These are phyloP conservation scores for Cnemophilus loriae DNA, from an alignment of 2,113 vertebrate genomes.

Conservation along the genomic window DNA sequence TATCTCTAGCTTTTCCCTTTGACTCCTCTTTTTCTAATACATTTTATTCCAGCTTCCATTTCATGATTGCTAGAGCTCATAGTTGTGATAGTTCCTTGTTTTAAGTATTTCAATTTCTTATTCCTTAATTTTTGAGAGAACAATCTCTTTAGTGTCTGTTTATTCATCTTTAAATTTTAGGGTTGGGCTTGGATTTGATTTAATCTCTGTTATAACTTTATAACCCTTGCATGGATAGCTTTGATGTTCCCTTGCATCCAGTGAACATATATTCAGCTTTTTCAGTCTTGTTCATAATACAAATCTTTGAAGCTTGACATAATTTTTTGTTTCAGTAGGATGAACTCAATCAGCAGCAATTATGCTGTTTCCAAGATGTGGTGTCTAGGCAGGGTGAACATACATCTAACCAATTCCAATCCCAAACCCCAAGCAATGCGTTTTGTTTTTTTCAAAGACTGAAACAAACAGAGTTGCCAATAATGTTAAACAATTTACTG, in stretches of 20 bases:
- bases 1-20: background rate
- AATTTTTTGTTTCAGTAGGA: background rate
- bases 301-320: background rate
- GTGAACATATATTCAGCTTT: background rate
- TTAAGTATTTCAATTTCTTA: background rate
- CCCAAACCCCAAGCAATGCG: fast-evolving
- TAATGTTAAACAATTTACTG: background rate
- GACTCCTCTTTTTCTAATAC: background rate
- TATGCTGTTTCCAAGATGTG: background rate
- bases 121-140: background rate
- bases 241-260: background rate
- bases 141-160: background rate
- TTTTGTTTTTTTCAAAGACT: background rate
- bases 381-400: background rate
- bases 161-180: background rate
- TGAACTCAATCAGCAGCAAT: constrained; percentile 8
- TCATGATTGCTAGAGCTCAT: background rate
- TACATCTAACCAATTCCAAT: background rate
- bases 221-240: background rate
- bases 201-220: background rate
- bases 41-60: background rate
- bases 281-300: background rate
- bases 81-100: background rate
- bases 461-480: background rate
- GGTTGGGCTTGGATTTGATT: background rate